Percentiles rank a stretch among this genome's conserved stretches.
Conservation (phyloP, 92 coral and sea anemone species). For the Heliopora coerulea region DNA sequence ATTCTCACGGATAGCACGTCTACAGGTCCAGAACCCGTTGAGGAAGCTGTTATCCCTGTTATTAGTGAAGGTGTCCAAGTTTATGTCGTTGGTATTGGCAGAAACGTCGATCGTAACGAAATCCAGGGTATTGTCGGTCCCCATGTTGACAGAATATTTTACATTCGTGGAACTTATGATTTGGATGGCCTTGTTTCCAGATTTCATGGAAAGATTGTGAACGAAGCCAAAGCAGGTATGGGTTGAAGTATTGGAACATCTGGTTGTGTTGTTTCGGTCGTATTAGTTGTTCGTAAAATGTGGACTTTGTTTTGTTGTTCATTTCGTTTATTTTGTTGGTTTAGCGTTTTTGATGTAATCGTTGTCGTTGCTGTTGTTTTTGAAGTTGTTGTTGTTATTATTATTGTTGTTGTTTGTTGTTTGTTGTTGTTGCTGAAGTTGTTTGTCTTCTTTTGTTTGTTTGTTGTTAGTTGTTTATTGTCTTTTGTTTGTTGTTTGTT, state of each 20-base stretch:
- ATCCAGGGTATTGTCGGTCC: slow-evolving; percentile 45
- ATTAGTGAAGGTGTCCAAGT: slow-evolving; percentile 60
- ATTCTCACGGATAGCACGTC: slow-evolving; percentile 42
- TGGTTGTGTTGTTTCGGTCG: no score
- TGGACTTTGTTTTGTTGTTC: no score
- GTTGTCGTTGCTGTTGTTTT: no score
- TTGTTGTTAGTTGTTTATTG: no score
- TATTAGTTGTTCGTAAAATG: no score
- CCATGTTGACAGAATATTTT: not conserved
- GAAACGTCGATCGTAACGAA: slow-evolving; percentile 41
- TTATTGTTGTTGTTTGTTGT: no score
- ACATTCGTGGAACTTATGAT: slow-evolving; percentile 35
- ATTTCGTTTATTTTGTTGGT: no score
- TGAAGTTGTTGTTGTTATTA: no score
- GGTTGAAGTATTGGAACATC: not conserved
- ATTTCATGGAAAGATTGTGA: slow-evolving; percentile 31
- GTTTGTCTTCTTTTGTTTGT: no score
- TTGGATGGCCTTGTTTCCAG: slow-evolving; percentile 37
- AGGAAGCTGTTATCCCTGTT: slow-evolving; percentile 54
- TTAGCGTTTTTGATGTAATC: no score
- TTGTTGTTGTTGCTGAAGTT: no score
- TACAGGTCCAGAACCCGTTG: slow-evolving; percentile 42
- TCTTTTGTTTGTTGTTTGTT: no score
- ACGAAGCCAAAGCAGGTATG: slow-evolving; percentile 27
- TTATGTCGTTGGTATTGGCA: slow-evolving; percentile 72